A percentile compares a stretch with the other conserved stretches of the same genome.
phyloP scores from a whole-genome alignment of 2,888 invertebrate species.

The Cynaeus angustus region DNA sequence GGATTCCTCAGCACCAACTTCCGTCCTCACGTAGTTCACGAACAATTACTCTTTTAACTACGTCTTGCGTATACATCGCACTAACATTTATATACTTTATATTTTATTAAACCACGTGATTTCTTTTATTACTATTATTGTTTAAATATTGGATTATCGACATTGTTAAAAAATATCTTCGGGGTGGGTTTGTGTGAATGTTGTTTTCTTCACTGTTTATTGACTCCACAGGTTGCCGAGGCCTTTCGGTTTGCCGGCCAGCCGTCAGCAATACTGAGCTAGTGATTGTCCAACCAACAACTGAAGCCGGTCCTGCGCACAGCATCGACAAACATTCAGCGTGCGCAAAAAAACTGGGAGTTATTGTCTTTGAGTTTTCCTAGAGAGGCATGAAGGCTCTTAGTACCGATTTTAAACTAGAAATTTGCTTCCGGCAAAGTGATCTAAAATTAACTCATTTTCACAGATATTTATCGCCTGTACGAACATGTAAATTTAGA shows the following conservation, averaged over 20 bases:
- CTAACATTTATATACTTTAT: conserved; percentile 65
- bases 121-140: conserved; percentile 61
- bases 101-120: conserved; percentile 60
- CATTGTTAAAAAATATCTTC: conserved; percentile 62
- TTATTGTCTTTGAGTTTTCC: conserved; percentile 27
- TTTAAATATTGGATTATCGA: conserved; percentile 63
- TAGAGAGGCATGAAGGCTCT: no score
- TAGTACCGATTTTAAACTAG: no score
- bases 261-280: conserved; percentile 66
- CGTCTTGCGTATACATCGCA: conserved; percentile 65
- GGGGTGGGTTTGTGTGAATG: conserved; percentile 42
- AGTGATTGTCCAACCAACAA: conserved; percentile 63
- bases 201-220: conserved; percentile 53
- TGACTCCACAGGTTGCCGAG: conserved; percentile 62
- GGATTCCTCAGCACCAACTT: conserved; percentile 51
- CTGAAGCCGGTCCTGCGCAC: conserved; percentile 32
- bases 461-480: no score
- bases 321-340: conserved; percentile 22
- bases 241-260: conserved; percentile 58
- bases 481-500: no score
- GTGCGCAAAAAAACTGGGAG: no score
- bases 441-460: no score
- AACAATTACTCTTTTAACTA: conserved; percentile 56
- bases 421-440: no score
- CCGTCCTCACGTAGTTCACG: conserved; percentile 55